These are phyloP conservation scores for Prolemur simus DNA, from an alignment of 2,113 vertebrate genomes.

Conservation along the genomic window DNA sequence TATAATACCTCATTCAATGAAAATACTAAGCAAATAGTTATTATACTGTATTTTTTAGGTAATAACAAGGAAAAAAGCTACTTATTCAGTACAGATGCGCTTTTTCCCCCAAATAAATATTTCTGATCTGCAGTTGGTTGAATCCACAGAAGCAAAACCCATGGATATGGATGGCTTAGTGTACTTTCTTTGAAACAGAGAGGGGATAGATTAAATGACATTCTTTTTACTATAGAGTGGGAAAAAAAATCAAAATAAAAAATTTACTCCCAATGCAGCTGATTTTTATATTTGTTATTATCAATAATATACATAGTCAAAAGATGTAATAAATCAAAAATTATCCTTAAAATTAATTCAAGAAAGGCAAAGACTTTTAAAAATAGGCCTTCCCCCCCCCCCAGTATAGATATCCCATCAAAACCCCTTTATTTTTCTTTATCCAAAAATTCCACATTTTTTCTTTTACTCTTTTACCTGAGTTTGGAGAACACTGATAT, in stretches of 20 bases:
- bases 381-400: background rate
- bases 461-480: constrained; percentile 84
- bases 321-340: constrained; percentile 22
- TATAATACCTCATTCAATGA: background rate
- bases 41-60: background rate
- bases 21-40: background rate
- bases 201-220: background rate
- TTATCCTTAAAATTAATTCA: constrained; percentile 9
- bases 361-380: background rate
- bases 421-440: background rate
- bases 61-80: background rate
- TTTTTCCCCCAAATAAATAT: background rate
- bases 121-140: background rate
- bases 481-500: constrained; percentile 96
- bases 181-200: constrained; percentile 8
- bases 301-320: background rate
- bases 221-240: background rate
- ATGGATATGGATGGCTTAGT: background rate
- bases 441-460: background rate
- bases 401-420: background rate
- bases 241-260: background rate
- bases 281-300: background rate
- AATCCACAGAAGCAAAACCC: background rate
- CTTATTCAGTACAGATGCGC: background rate
- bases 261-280: background rate